Conservation (phyloP, 2,113 vertebrate genomes). For the Hippocampus barbouri region DNA sequence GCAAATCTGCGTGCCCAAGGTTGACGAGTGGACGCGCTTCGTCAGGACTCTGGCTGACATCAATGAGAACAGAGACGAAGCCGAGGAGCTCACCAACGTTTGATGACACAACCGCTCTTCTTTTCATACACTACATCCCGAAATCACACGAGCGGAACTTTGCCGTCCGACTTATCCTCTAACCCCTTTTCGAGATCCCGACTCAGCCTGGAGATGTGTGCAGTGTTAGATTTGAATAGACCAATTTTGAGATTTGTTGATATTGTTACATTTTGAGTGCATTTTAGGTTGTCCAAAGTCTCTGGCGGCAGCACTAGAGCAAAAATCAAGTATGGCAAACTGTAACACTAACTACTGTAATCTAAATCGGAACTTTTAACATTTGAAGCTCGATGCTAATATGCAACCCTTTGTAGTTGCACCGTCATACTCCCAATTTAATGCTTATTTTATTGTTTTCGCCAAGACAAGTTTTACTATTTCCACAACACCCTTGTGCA, state of each 20-base stretch:
- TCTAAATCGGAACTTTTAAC: slow-evolving; percentile 28
- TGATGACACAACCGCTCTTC: slow-evolving; percentile 28
- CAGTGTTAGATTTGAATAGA: slow-evolving; percentile 52
- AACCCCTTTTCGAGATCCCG: slow-evolving; percentile 21
- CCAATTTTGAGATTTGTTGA: slow-evolving; percentile 18
- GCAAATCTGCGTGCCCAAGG: slow-evolving; percentile 94
- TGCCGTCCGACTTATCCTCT: slow-evolving; percentile 20
- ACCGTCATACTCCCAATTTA: slow-evolving; percentile 59
- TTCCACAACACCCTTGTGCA: slow-evolving; percentile 40
- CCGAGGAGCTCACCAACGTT: slow-evolving; percentile 87
- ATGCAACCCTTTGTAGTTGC: slow-evolving; percentile 69
- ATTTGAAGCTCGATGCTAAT: slow-evolving; percentile 30
- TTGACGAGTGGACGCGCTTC: slow-evolving; percentile 93
- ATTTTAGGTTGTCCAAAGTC: slow-evolving; percentile 26
- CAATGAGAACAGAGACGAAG: slow-evolving; percentile 91
- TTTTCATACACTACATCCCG: slow-evolving; percentile 14
- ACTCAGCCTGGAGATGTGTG: slow-evolving; percentile 52
- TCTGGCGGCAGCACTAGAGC: slow-evolving; percentile 11
- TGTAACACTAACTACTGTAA: slow-evolving; percentile 12
- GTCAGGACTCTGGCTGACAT: slow-evolving; percentile 92
- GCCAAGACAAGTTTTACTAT: slow-evolving; percentile 36
- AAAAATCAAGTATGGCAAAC: neutral
- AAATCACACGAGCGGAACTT: slow-evolving; percentile 14
- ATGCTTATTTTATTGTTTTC: neutral
- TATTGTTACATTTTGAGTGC: slow-evolving; percentile 25